Evolutionary conservation across 2,888 invertebrate species (phyloP), one percentile per base, ranked within the genome.

Genomic region (Crossocerus cetratus): DNA sequence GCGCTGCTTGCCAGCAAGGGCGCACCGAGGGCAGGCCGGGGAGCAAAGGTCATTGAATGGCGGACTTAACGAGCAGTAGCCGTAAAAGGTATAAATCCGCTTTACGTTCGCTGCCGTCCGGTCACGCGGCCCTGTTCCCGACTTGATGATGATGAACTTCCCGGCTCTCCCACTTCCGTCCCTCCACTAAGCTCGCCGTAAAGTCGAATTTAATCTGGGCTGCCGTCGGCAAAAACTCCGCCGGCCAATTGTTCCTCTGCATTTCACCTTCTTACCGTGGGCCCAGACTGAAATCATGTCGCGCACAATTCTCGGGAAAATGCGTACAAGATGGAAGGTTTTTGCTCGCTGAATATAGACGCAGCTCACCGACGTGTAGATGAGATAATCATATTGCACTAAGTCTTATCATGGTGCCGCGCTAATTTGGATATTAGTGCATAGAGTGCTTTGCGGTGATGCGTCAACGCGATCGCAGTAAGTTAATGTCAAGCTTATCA

Each of bases 101-200:
- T 87, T 86, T 85, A 87, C 83, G 83, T 84, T 76, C 80, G 74
- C 72, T 69, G n/a, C 16, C 72, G 76, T 54, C 76, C 64, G 72
- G 82, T 80, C 82, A 83, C 82, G 83, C 79, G 80, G 83, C 72
- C 60, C 73, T 67, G 69, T 78, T 79, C 68, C 74, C 70, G 84
- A 84, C 83, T 87, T 87, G 87, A 89, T 88, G 88, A 89, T 88
- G 88, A 89, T 88, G 88, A 89, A 89, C 87, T 87, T 87, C 83
- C 57, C 80, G 80, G 81, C 67, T 75, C 67, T 71, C 72, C 32
- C 83, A 75, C 77, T 80, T 81, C 77, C 67, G 80, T 77, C 80
- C 32, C 32, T 32, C 11, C 11, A 81, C 82, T 82, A 85, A 86
- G 83, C 82, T 86, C 75, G 85, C 86, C 88, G 86, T 88, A 88